phyloP scores from a whole-genome alignment of 37 sponge, comb jelly and placozoan genomes.

The Amphimedon queenslandica region DNA sequence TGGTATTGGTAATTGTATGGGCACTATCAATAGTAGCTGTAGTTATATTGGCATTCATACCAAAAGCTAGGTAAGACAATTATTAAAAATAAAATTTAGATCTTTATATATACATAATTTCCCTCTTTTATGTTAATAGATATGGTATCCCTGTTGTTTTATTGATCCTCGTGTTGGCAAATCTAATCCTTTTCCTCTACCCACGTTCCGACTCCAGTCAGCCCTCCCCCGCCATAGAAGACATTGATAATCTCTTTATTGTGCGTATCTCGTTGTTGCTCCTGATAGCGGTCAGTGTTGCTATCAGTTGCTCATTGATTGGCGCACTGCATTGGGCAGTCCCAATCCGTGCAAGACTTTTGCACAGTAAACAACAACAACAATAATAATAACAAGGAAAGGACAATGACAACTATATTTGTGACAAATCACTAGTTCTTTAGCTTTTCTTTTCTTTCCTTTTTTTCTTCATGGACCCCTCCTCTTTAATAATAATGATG shows the following conservation, averaged over 20 bases:
- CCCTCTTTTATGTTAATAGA: conserved; percentile 7
- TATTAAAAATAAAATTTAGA: neutral
- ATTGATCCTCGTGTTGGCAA: conserved; percentile 19
- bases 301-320: conserved; percentile 19
- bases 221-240: neutral
- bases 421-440: no score
- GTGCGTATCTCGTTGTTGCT: conserved; percentile 38
- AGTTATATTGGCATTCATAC: conserved; percentile 40
- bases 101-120: conserved; percentile 16
- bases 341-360: conserved; percentile 16
- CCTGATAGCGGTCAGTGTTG: conserved; percentile 10
- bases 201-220: conserved; percentile 34
- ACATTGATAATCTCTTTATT: conserved; percentile 42
- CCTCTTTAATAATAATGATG: no score
- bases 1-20: conserved; percentile 60
- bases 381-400: no score
- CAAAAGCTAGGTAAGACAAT: conserved; percentile 53
- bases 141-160: conserved; percentile 58
- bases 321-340: conserved; percentile 15
- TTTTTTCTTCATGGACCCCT: no score
- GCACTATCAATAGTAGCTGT: conserved; percentile 11
- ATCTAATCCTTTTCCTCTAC: conserved; percentile 41
- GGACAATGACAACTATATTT: no score
- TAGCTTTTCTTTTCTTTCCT: no score
- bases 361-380: no score